Conservation (phyloP, 2,113 vertebrate species). For the Leuciscus idus region DNA sequence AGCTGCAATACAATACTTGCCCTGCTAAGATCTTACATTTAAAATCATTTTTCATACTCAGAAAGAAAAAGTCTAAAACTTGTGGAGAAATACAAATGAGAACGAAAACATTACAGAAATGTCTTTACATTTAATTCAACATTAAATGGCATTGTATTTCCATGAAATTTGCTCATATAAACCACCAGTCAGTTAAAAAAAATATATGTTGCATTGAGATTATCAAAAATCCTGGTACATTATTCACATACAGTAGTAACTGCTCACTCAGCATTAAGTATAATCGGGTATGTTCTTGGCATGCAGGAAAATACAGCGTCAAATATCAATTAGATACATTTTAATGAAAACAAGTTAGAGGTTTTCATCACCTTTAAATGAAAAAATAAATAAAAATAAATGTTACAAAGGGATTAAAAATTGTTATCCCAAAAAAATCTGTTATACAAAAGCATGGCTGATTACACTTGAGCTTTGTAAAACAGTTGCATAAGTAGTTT, state of each 20-base stretch:
- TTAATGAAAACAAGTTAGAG: slow-evolving; percentile 39
- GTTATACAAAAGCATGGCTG: slow-evolving; percentile 26
- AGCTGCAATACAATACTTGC: slow-evolving; percentile 33
- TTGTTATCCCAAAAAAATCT: background rate
- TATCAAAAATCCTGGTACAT: background rate
- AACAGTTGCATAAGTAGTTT: slow-evolving; percentile 40
- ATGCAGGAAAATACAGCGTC: slow-evolving; percentile 8
- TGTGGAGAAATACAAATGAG: background rate
- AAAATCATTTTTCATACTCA: background rate
- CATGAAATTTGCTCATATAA: slow-evolving; percentile 1
- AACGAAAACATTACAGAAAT: slow-evolving; percentile 18
- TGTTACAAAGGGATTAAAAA: slow-evolving; percentile 37
- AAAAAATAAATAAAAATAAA: background rate
- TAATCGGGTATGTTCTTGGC: background rate
- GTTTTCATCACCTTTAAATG: slow-evolving; percentile 15
- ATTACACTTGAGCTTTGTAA: slow-evolving; percentile 12
- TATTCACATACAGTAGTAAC: background rate
- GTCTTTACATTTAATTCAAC: background rate
- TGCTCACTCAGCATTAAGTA: background rate
- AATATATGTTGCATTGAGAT: background rate
- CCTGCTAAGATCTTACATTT: background rate
- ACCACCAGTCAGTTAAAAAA: background rate
- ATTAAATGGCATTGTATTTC: background rate
- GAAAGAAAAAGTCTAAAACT: background rate
- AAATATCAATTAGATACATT: slow-evolving; percentile 16